Base-by-base conservation (phyloP, 92 coral and sea anemone genomes). In the Siderastrea radians region DNA sequence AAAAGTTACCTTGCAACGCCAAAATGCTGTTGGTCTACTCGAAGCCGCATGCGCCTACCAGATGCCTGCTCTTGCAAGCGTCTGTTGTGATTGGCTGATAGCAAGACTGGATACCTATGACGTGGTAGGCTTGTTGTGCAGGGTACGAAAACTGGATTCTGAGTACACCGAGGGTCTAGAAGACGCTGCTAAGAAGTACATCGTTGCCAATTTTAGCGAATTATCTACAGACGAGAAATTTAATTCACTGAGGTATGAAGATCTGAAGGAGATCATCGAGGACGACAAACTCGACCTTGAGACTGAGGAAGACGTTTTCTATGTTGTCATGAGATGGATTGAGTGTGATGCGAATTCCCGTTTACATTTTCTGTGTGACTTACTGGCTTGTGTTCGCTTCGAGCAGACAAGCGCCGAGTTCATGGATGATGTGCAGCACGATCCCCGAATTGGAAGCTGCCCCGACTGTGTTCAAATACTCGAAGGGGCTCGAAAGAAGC, bases 321-420 rank as follows among this genome's bases (percentile, higher is more conserved):
- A 75, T n/a, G 96, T 88, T 16, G 72, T 84, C 17, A 84, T 93
- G 88, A 64, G 61, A 66, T 93, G 96, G 96, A 83, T 93, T 3
- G 80, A 67, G 51, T 11, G 19, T 38, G 90, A 91, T 19, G 72
- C 70, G 55, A 62, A 80, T 55, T 54, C 76, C 45, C 94, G 92
- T 44, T 11, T 10, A 3, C 52, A 14, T 9, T 61, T 26, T 17
- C 75, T 91, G 44, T 85, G 92, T 51, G 55, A 71, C 16, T 80
- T 93, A 59, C 63, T 93, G 59, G 12, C 68, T 45, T 83, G 63
- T 58, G 81, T 85, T 61, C 90, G 86, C 12, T 85, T 93, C 80
- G 90, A 93, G 72, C 71, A 79, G 53, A 93, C 94, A 44, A 83
- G 83, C 16, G 4, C 8, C 45, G 92, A 87, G 4, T 87, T 93